Percentiles rank a stretch among this genome's conserved stretches.
Evolutionary conservation across 64 coral and sea anemone species (phyloP).

Genomic region (Actinia tenebrosa): DNA sequence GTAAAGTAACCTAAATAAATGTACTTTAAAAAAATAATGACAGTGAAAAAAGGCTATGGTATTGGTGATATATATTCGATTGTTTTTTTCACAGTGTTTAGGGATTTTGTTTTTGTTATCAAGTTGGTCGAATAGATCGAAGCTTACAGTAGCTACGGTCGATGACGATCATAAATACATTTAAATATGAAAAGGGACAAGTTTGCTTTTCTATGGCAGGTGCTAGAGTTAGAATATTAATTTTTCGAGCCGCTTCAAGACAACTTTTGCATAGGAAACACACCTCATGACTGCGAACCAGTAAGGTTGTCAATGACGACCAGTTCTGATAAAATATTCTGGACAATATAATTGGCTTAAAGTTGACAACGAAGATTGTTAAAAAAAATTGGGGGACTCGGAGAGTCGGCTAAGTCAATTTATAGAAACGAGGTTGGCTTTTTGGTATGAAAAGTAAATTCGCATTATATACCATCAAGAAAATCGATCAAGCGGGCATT

Average conservation of each 20-base stretch:
- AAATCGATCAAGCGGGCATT: background rate
- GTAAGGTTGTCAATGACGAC: background rate
- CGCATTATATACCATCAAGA: background rate
- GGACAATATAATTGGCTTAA: background rate
- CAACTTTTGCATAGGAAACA: background rate
- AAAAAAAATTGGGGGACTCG: slow-evolving; percentile 8
- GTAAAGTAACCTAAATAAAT: background rate
- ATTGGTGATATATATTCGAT: background rate
- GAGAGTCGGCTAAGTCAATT: slow-evolving; percentile 1
- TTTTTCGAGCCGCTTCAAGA: background rate
- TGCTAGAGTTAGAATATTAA: slow-evolving; percentile 46
- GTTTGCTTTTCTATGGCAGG: slow-evolving; percentile 35
- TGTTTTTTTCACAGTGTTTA: background rate
- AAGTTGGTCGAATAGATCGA: background rate
- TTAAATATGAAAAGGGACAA: slow-evolving; percentile 59
- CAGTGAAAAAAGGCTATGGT: background rate
- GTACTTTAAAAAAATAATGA: background rate
- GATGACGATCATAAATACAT: background rate
- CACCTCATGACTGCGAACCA: slow-evolving; percentile 4
- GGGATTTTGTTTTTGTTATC: background rate
- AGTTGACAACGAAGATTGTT: slow-evolving; percentile 11
- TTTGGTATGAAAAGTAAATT: slow-evolving; percentile 13
- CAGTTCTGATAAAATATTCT: slow-evolving; percentile 15
- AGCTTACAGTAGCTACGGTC: background rate
- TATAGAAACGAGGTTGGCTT: slow-evolving; percentile 8